phyloP scores from a whole-genome alignment of 2,888 invertebrate genomes.

The Chrysopilus asiliformis region DNA sequence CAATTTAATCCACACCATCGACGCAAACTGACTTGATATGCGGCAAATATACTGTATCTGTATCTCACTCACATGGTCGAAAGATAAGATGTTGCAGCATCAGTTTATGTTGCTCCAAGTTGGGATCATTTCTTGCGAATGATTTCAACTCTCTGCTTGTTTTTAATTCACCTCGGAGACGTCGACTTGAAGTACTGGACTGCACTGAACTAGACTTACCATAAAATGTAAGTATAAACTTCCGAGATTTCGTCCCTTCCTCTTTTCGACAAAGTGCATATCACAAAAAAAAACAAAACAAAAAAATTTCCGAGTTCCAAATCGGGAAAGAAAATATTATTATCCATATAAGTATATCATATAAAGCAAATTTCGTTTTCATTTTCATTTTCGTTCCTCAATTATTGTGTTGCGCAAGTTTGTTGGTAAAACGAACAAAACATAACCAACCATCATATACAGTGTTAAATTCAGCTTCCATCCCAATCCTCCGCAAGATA shows the following conservation, averaged over 20 bases:
- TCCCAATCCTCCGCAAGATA: too few relatives aligned
- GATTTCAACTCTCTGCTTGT: too few relatives aligned
- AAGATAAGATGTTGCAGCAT: neutral
- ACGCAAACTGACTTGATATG: slow-evolving; percentile 3
- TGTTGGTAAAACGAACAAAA: too few relatives aligned
- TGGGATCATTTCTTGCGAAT: too few relatives aligned
- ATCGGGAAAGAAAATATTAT: too few relatives aligned
- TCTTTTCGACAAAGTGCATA: neutral
- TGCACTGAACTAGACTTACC: too few relatives aligned
- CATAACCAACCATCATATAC: too few relatives aligned
- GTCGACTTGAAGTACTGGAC: neutral
- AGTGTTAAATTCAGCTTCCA: too few relatives aligned
- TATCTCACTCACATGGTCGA: neutral
- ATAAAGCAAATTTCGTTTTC: too few relatives aligned
- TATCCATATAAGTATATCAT: too few relatives aligned
- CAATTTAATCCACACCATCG: slow-evolving; percentile 15
- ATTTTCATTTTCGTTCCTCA: neutral
- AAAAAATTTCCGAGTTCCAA: neutral
- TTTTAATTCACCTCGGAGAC: neutral
- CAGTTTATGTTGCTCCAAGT: too few relatives aligned
- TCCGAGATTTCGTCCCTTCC: neutral
- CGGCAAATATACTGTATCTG: neutral
- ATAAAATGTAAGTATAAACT: too few relatives aligned
- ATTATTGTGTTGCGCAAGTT: neutral
- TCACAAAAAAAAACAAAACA: neutral